Base-by-base conservation (phyloP, 1,140 invertebrate species). In the Euwallacea similis region DNA sequence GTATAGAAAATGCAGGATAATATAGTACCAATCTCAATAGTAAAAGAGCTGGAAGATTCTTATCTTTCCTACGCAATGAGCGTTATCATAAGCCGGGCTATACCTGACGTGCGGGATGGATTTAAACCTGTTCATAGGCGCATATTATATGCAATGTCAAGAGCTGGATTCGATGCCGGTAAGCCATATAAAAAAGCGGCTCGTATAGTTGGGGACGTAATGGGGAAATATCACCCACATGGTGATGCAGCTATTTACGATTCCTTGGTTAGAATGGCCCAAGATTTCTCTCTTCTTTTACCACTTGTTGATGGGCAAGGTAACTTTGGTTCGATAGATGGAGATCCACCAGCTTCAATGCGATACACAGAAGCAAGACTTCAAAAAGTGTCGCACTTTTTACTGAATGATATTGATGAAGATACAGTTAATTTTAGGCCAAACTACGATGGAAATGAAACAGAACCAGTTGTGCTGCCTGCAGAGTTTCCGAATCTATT, bases 181-280 rank as follows among this genome's bases (percentile, higher is more conserved):
- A 59, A 59, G 16, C 15, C 13, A 33, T 41, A 59, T 41, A 59
- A 59, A 41, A 59, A 59, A 59, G 16, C 56, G 4, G 56, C 56
- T n/a, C 56, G 56, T 21, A 41, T 59, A 7, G 56, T 59, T n/a
- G 56, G 56, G 8, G 56, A 59, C 13, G 56, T 59, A 33, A 59
- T 59, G 6, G 56, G 56, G 6, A 59, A 59, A 59, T 59, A 59
- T 41, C 56, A 59, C 16, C 56, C 56, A 6, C 56, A 59, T n/a
- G 56, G 56, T 41, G 56, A 59, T n/a, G 8, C 56, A 33, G 13
- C 56, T 7, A n/a, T 59, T 16, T 59, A 59, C 16, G 56, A 59
- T 7, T 8, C 56, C 8, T 33, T 59, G 13, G 56, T 59, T 41
- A 6, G 56, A 8, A 59, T 59, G 56, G 56, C 56, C 7, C 56